phyloP scores from a whole-genome alignment of 2,888 invertebrate species.

The Lasioglossum malachurum region DNA sequence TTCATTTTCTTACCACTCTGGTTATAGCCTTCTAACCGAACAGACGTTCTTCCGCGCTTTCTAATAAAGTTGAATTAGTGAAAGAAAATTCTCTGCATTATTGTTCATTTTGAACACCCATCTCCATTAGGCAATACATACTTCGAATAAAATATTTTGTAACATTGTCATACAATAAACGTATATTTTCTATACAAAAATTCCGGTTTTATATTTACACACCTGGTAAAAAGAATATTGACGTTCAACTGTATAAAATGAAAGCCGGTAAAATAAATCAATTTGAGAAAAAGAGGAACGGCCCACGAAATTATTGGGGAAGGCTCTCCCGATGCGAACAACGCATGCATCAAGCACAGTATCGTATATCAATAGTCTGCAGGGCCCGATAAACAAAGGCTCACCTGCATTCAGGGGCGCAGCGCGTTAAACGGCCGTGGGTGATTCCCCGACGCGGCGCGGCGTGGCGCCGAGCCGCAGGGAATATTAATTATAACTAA shows the following conservation, averaged over 20 bases:
- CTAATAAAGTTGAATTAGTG: too few relatives aligned
- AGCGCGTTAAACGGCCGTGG: not conserved
- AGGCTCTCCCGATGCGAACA: not conserved
- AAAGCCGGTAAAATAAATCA: not conserved
- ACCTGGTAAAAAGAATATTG: not conserved
- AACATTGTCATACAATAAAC: too few relatives aligned
- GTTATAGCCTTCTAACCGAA: too few relatives aligned
- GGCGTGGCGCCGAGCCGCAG: not conserved
- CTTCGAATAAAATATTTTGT: too few relatives aligned
- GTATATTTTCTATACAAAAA: too few relatives aligned
- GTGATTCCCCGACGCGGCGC: not conserved
- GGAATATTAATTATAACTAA: conserved; percentile 41
- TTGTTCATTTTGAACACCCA: too few relatives aligned
- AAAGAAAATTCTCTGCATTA: too few relatives aligned
- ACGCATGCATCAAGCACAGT: not conserved
- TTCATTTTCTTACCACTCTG: too few relatives aligned
- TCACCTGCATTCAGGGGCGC: not conserved
- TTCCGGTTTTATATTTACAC: too few relatives aligned
- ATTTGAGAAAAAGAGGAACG: not conserved
- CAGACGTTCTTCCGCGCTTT: too few relatives aligned
- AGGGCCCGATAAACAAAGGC: conserved; percentile 19
- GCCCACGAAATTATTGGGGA: not conserved
- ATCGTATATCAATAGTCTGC: conserved; percentile 6
- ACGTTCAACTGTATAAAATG: not conserved
- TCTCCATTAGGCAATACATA: too few relatives aligned